Evolutionary conservation across 2,797 vertebrate species (phyloP).

Genomic region (Rhincodon typus): DNA sequence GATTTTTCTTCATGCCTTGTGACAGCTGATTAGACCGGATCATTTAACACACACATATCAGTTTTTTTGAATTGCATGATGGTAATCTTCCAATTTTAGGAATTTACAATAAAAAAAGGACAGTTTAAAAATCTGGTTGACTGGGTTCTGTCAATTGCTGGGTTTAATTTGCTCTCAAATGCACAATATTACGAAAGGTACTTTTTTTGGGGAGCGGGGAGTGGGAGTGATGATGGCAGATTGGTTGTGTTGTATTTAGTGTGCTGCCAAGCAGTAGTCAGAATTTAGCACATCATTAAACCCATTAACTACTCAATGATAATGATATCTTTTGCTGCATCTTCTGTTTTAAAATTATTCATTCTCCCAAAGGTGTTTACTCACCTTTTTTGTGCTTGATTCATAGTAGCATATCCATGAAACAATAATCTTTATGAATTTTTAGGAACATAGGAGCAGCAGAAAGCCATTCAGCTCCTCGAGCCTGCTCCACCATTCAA

Average conservation of each 20-base stretch:
- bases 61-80: background rate
- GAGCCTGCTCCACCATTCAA: too few relatives aligned
- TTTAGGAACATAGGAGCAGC: too few relatives aligned
- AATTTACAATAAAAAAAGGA: background rate
- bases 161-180: background rate
- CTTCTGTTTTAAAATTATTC: background rate
- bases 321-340: background rate
- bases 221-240: too few relatives aligned
- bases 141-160: background rate
- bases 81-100: background rate
- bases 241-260: background rate
- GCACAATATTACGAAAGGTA: background rate
- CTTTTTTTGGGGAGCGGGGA: background rate
- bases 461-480: too few relatives aligned
- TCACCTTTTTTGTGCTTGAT: too few relatives aligned
- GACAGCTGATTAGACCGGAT: background rate
- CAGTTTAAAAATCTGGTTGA: background rate
- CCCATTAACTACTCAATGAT: background rate
- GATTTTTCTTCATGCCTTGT: background rate
- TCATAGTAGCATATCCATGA: background rate
- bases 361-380: background rate
- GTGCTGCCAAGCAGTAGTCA: background rate
- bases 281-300: background rate
- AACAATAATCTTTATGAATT: background rate
- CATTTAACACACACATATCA: background rate